Percentiles rank a stretch among this genome's conserved stretches.
Evolutionary conservation across 2,888 invertebrate species (phyloP).

Genomic region (Terebella lapidaria): DNA sequence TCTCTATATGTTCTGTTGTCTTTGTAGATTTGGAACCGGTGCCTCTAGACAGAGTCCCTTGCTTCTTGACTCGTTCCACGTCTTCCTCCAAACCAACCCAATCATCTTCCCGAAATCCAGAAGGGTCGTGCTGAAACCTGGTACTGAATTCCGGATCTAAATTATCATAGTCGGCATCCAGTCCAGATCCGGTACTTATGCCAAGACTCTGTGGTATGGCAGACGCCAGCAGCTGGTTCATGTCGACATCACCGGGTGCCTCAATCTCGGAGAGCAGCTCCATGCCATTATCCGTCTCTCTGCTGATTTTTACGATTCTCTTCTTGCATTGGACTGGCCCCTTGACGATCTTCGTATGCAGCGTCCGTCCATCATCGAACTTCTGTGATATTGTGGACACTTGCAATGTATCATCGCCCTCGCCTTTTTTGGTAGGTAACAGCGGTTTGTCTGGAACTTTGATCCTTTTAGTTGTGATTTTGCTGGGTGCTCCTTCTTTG

Average conservation of each 20-base stretch:
- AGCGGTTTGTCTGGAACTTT: not conserved
- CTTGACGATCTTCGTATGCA: conserved; percentile 20
- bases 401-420: conserved; percentile 2
- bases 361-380: conserved; percentile 20
- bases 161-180: conserved; percentile 1
- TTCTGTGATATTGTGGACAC: conserved; percentile 20
- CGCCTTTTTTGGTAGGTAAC: not conserved
- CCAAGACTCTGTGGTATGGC: not conserved
- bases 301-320: conserved; percentile 16
- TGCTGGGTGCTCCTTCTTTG: not conserved
- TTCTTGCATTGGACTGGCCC: conserved; percentile 18
- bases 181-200: not conserved
- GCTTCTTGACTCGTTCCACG: not conserved
- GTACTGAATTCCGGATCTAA: not conserved
- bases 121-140: not conserved
- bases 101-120: not conserved
- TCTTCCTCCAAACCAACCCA: not conserved
- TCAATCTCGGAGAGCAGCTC: conserved; percentile 19
- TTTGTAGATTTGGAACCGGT: not conserved
- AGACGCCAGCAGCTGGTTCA: conserved; percentile 4
- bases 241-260: conserved; percentile 12
- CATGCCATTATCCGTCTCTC: conserved; percentile 19
- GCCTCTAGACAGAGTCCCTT: not conserved
- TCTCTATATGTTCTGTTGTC: not conserved
- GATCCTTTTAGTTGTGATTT: not conserved